phyloP scores from a whole-genome alignment of 2,888 invertebrate species.

The Toxonevra muliebris region DNA sequence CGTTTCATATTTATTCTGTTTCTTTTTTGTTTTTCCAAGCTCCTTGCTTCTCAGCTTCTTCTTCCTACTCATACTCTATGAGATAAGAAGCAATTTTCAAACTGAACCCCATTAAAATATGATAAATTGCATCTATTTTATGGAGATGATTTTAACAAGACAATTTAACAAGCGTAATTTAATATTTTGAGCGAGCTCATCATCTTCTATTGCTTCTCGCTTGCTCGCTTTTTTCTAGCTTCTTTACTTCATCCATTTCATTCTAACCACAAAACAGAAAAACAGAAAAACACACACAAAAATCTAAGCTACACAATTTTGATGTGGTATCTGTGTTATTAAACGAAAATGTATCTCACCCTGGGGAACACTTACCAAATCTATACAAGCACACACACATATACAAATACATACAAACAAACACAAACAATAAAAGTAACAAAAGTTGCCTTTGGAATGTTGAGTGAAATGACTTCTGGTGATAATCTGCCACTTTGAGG shows the following conservation, averaged over 20 bases:
- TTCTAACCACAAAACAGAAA: neutral
- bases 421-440: constrained; percentile 5
- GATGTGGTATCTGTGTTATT: constrained; percentile 24
- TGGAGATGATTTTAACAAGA: constrained; percentile 62
- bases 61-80: neutral
- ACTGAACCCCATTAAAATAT: constrained; percentile 56
- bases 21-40: neutral
- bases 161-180: constrained; percentile 64
- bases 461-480: constrained; percentile 22
- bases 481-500: constrained; percentile 10
- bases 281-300: no score
- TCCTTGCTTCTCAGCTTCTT: neutral
- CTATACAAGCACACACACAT: constrained; percentile 9
- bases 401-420: neutral
- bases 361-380: constrained; percentile 61
- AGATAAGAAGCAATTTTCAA: neutral
- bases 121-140: constrained; percentile 60
- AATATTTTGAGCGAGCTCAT: constrained; percentile 42
- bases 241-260: constrained; percentile 4
- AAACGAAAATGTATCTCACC: constrained; percentile 58
- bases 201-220: no score
- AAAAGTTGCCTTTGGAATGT: constrained; percentile 10
- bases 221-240: no score
- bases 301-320: no score
- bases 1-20: constrained; percentile 9